Percentiles rank a stretch among this genome's conserved stretches.
These are phyloP conservation scores for Cyclophora albipunctata DNA, from an alignment of 2,888 invertebrate genomes.

Conservation along the genomic window DNA sequence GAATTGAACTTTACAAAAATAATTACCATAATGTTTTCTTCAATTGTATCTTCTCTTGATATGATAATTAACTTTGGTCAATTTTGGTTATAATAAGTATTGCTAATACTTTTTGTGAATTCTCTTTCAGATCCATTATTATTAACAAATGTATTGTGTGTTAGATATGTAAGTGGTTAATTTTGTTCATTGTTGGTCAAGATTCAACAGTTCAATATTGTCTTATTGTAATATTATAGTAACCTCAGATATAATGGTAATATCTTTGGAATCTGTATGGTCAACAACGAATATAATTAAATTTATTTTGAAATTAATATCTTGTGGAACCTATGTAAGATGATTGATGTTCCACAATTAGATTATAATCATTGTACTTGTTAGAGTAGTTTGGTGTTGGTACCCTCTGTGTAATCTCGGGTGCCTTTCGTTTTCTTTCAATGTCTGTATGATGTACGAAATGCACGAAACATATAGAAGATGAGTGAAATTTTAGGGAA, in stretches of 20 bases:
- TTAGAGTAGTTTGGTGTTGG: constrained; percentile 74
- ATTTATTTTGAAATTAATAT: constrained; percentile 35
- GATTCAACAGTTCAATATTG: no score
- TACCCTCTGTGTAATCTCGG: constrained; percentile 71
- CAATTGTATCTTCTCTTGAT: background rate
- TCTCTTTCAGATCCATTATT: constrained; percentile 64
- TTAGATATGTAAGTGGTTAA: constrained; percentile 39
- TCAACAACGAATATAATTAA: constrained; percentile 39
- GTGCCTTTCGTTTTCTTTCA: constrained; percentile 69
- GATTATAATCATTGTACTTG: constrained; percentile 69
- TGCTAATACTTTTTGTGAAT: constrained; percentile 47
- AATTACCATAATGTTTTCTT: constrained; percentile 28
- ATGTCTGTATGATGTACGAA: constrained; percentile 89
- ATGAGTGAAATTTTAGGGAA: constrained; percentile 70
- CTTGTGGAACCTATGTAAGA: constrained; percentile 43
- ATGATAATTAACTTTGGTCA: background rate
- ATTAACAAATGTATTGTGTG: constrained; percentile 49
- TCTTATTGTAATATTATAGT: no score
- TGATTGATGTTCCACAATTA: constrained; percentile 52
- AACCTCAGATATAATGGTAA: no score
- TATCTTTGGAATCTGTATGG: constrained; percentile 6
- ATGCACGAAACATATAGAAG: constrained; percentile 93
- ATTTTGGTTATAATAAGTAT: constrained; percentile 7
- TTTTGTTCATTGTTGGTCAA: constrained; percentile 43
- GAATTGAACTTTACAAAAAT: constrained; percentile 57